phyloP scores from a whole-genome alignment of 2,888 invertebrate species.

The Mystacides longicornis region DNA sequence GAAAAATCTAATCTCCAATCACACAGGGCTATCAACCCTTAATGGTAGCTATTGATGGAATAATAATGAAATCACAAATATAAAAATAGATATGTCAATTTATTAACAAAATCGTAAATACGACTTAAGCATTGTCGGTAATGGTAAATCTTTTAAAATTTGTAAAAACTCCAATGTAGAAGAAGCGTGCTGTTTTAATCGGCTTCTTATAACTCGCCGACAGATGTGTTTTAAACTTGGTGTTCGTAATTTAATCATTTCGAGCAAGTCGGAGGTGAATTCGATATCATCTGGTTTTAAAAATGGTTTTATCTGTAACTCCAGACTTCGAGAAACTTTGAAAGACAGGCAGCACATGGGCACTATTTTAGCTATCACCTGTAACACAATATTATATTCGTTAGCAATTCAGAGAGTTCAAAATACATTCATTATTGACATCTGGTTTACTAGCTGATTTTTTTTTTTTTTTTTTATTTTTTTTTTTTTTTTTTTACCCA shows the following conservation, averaged over 20 bases:
- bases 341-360: conserved; percentile 20
- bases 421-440: too few species aligned
- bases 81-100: background rate
- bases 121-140: conserved; percentile 17
- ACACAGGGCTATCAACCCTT: too few species aligned
- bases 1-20: too few species aligned
- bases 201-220: conserved; percentile 17
- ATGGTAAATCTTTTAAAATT: conserved; percentile 19
- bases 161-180: conserved; percentile 18
- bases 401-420: too few species aligned
- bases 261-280: conserved; percentile 8
- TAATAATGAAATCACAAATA: too few species aligned
- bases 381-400: too few species aligned
- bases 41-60: too few species aligned
- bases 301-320: conserved; percentile 15
- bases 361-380: conserved; percentile 21
- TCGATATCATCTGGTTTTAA: conserved; percentile 2
- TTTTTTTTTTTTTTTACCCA: too few species aligned
- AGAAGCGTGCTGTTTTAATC: conserved; percentile 12
- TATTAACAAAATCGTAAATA: conserved; percentile 20
- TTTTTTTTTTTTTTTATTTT: too few species aligned
- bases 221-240: conserved; percentile 20
- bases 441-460: too few species aligned
- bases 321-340: conserved; percentile 11
- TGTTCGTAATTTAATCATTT: conserved; percentile 13